Evolutionary conservation across 2,113 vertebrate genomes (phyloP), one percentile per base, ranked within the genome.

Genomic region (Gnathonemus longibarbis): DNA sequence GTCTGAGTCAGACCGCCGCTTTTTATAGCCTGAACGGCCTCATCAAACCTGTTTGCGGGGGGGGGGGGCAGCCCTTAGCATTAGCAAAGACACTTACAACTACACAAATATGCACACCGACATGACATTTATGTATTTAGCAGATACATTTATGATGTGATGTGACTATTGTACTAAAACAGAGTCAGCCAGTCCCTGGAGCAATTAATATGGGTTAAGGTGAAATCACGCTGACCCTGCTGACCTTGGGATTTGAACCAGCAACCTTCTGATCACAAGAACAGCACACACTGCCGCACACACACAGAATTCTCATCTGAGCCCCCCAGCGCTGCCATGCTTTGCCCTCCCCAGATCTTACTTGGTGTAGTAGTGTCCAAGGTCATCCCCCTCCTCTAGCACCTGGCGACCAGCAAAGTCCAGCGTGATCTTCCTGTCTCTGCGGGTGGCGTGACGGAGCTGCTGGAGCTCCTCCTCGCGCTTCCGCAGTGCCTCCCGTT

Each of bases 361-460:
- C 98, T 95, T 97, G 93, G 93, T 97, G 91, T 99, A 97, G 94
- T 99, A 99, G 0, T 97, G 96, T 0, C 93, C 94, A 92, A 99
- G 89, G 90, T 92, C 93, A 27, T 92, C 94, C 53, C 95, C 96
- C 1, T 98, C 97, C 90, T 99, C 98, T 53, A 98, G 5, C 49
- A 99, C 95, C 93, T 95, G 97, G 93, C 98, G 95, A 1, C 98
- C 98, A 1, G 98, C 98, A 0, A 99, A 99, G 94, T 99, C 98
- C 1, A 99, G 94, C 0, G 97, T 99, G 94, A 99, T 93, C 92
- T 98, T 99, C 31, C 92, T 95, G 93, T 97, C 94, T 46, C 97
- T 97, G 15, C 96, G 96, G 10, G 98, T 98, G 4, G 97, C 95
- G 0, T 99, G 97, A 35, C 98, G 97, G 91, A 99, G 95, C 85